Evolutionary conservation across 2,888 invertebrate genomes (phyloP).

Genomic region (Apamea crenata): DNA sequence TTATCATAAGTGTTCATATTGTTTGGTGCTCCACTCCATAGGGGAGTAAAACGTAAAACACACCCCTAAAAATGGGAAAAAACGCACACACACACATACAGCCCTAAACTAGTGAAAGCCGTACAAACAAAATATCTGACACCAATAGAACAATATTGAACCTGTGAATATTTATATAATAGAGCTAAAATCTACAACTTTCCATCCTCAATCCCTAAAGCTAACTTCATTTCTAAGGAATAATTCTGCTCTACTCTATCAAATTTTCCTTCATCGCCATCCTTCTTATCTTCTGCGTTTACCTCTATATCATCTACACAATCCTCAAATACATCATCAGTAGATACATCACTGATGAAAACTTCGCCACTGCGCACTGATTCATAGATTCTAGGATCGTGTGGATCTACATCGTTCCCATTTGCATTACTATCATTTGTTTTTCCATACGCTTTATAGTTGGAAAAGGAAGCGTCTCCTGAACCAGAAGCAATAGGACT

Average conservation of each 20-base stretch:
- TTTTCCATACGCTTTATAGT: conserved; percentile 14
- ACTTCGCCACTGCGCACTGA: conserved; percentile 47
- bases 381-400: conserved; percentile 46
- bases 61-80: not conserved
- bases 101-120: not conserved
- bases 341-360: conserved; percentile 50
- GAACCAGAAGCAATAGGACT: conserved; percentile 41
- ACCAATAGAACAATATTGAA: conserved; percentile 19
- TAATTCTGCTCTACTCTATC: conserved; percentile 79
- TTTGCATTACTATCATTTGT: conserved; percentile 13
- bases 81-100: not conserved
- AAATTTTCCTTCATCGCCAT: conserved; percentile 61
- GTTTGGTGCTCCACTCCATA: not conserved
- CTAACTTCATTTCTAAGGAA: conserved; percentile 86
- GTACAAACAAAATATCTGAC: conserved; percentile 10
- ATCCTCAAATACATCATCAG: conserved; percentile 82
- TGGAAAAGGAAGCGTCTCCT: conserved; percentile 19
- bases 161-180: not conserved
- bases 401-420: conserved; percentile 17
- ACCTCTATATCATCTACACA: conserved; percentile 75
- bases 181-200: conserved; percentile 40
- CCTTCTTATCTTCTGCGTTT: conserved; percentile 48
- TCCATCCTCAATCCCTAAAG: conserved; percentile 76
- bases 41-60: not conserved
- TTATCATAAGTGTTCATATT: not conserved